phyloP scores from a whole-genome alignment of 2,797 vertebrate genomes.

The Rhabdomys pumilio region DNA sequence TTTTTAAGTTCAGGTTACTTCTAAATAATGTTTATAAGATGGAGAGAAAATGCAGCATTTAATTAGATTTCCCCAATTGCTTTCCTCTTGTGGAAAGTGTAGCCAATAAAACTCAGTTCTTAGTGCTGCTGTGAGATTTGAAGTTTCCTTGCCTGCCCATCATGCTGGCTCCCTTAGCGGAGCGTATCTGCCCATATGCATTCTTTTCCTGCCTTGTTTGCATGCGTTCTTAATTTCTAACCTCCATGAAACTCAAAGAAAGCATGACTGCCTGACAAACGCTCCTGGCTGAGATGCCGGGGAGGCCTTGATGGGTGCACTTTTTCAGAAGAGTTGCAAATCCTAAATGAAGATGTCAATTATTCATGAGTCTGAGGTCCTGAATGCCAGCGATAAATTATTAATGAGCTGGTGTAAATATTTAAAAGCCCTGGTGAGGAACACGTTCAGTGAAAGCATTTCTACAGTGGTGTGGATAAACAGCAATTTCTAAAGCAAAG shows the following conservation, averaged over 20 bases:
- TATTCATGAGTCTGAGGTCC: slow-evolving; percentile 80
- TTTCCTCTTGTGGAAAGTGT: background rate
- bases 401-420: slow-evolving; percentile 85
- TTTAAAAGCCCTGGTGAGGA: slow-evolving; percentile 81
- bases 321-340: slow-evolving; percentile 66
- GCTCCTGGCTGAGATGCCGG: background rate
- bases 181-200: background rate
- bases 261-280: background rate
- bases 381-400: slow-evolving; percentile 82
- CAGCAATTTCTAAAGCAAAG: slow-evolving; percentile 71
- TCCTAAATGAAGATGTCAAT: slow-evolving; percentile 81
- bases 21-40: background rate
- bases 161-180: background rate
- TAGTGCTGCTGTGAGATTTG: background rate
- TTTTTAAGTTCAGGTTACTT: background rate
- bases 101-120: background rate
- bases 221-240: background rate
- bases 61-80: background rate
- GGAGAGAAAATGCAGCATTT: background rate
- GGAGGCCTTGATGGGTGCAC: background rate
- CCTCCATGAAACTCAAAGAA: background rate
- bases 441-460: slow-evolving; percentile 63
- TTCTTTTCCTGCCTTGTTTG: slow-evolving; percentile 14
- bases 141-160: background rate
- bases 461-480: slow-evolving; percentile 70